Conservation (phyloP, 2,113 vertebrate genomes). For the Prochilodus magdalenae region DNA sequence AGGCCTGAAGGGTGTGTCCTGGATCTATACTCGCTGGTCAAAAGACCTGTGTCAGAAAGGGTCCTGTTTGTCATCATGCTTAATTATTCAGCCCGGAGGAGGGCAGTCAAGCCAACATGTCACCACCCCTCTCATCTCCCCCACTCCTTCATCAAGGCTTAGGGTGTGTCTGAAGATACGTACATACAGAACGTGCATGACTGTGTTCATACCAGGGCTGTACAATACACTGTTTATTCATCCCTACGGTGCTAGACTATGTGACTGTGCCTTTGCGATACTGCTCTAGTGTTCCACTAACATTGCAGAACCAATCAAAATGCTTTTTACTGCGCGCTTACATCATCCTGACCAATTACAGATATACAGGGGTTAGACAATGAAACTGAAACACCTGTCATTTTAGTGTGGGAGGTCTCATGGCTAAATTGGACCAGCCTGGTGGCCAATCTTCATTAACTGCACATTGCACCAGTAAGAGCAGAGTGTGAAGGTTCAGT, state of each 20-base stretch:
- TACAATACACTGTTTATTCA: no score
- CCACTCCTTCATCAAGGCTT: slow-evolving; percentile 36
- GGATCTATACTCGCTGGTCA: background rate
- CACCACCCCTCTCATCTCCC: slow-evolving; percentile 27
- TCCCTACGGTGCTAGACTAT: no score
- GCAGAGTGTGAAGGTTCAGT: no score
- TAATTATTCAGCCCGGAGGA: slow-evolving; percentile 61
- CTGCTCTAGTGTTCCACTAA: no score
- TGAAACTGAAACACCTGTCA: no score
- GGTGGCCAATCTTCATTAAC: no score
- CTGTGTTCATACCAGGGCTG: background rate
- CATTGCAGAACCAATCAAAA: background rate
- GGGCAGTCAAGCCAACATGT: slow-evolving; percentile 38
- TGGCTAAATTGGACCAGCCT: no score
- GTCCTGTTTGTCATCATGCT: slow-evolving; percentile 59
- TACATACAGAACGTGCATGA: background rate
- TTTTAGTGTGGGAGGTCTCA: no score
- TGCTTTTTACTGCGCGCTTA: background rate
- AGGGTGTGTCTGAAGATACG: background rate
- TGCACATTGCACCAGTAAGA: no score
- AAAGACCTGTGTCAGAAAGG: background rate
- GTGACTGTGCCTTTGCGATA: no score
- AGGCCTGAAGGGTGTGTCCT: background rate
- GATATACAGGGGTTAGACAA: no score
- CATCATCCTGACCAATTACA: no score